Percentiles rank a stretch among this genome's conserved stretches.
Evolutionary conservation across 2,888 invertebrate genomes (phyloP).

Genomic region (Amblyjoppa proteus): DNA sequence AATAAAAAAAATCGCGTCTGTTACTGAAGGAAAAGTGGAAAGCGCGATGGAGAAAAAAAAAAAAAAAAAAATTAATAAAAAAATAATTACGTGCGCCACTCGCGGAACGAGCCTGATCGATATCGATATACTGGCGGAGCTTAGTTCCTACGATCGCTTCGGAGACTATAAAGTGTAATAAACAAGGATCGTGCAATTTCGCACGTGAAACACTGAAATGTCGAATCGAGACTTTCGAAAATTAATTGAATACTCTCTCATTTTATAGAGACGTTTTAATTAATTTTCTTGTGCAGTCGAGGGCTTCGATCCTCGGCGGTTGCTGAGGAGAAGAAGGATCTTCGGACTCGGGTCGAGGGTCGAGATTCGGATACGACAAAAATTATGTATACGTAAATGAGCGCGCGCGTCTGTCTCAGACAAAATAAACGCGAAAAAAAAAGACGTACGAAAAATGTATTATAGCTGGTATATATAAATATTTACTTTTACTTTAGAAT

Average conservation of each 20-base stretch:
- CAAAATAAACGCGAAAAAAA: constrained; percentile 10
- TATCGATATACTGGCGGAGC: constrained; percentile 22
- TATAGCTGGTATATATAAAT: constrained; percentile 66
- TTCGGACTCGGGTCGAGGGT: not conserved
- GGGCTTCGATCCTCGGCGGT: constrained; percentile 13
- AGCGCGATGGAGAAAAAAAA: not conserved
- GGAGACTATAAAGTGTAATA: constrained; percentile 12
- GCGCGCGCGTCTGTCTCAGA: constrained; percentile 9
- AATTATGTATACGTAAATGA: constrained; percentile 60
- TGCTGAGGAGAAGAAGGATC: not conserved
- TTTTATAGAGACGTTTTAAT: constrained; percentile 2
- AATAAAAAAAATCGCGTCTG: not conserved
- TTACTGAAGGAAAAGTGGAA: not conserved
- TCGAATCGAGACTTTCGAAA: not conserved
- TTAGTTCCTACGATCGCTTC: constrained; percentile 57
- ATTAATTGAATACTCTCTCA: constrained; percentile 5
- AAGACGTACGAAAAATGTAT: constrained; percentile 61
- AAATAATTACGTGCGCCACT: not conserved
- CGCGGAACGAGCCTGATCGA: constrained; percentile 21
- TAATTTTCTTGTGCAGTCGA: not conserved
- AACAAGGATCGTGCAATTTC: not conserved
- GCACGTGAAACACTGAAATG: constrained; percentile 32
- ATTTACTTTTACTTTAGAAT: constrained; percentile 65
- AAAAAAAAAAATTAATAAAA: constrained; percentile 17
- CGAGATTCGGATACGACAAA: not conserved